These are phyloP conservation scores for Apogon talboti DNA, from an alignment of 2,797 vertebrate genomes.

Conservation along the genomic window DNA sequence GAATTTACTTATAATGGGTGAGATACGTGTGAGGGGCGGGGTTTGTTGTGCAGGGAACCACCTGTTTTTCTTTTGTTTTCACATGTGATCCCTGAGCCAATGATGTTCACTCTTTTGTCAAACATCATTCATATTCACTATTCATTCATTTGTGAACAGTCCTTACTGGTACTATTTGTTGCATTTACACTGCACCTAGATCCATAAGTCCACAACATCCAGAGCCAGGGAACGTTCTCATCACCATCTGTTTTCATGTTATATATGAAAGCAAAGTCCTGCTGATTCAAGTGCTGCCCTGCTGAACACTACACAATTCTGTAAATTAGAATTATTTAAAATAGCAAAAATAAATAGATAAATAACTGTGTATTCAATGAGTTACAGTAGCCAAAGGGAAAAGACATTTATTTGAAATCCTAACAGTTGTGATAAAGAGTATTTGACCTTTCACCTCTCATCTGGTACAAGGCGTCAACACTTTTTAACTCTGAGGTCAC, in stretches of 20 bases:
- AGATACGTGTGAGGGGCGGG: too few species aligned
- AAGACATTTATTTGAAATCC: not conserved
- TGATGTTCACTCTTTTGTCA: too few species aligned
- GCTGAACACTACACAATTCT: not conserved
- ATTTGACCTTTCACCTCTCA: conserved; percentile 9
- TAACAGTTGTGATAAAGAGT: not conserved
- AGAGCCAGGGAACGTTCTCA: not conserved
- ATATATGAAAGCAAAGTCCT: not conserved
- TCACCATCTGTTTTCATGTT: not conserved
- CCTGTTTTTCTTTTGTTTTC: too few species aligned
- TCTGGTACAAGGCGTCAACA: not conserved
- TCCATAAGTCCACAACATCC: not conserved
- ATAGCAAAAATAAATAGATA: too few species aligned
- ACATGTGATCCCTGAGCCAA: too few species aligned
- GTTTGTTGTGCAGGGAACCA: too few species aligned
- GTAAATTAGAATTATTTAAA: not conserved
- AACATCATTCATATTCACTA: too few species aligned
- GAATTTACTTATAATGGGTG: too few species aligned
- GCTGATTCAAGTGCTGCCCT: not conserved
- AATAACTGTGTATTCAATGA: too few species aligned
- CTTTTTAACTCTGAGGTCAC: not conserved
- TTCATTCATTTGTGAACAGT: too few species aligned
- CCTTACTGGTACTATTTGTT: too few species aligned
- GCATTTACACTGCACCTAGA: too few species aligned
- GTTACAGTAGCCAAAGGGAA: not conserved